Conservation (phyloP, 30 jellyfish, hydroid and myxozoan genomes). For the Chironex yamaguchii region DNA sequence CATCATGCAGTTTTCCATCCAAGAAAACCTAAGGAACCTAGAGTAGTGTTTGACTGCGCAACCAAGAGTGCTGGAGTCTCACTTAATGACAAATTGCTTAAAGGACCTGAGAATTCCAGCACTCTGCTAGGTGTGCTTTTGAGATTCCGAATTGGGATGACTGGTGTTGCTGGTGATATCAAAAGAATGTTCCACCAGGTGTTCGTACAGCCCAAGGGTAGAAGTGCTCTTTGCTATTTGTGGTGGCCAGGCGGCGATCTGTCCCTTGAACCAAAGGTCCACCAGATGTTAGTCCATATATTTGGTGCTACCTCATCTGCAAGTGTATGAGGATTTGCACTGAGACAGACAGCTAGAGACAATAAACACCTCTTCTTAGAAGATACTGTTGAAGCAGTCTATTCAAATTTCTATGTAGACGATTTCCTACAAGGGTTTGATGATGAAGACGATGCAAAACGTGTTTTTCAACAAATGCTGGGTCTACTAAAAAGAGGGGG, state of each 20-base stretch:
- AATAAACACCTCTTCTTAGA: background rate
- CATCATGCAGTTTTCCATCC: conserved; percentile 1
- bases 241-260: background rate
- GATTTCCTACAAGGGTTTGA: background rate
- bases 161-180: background rate
- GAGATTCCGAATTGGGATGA: background rate
- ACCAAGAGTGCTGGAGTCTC: background rate
- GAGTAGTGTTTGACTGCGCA: background rate
- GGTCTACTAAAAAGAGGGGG: background rate
- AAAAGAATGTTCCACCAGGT: background rate
- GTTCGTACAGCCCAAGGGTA: background rate
- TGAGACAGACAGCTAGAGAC: background rate
- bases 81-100: background rate
- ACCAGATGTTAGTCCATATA: background rate
- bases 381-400: background rate
- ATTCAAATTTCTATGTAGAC: background rate
- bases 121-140: background rate
- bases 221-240: background rate
- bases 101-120: background rate
- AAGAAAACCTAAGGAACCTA: background rate
- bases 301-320: background rate
- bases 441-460: background rate
- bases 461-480: background rate
- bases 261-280: background rate
- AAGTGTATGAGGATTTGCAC: background rate